Percentiles rank a stretch among this genome's conserved stretches.
Conservation (phyloP, 1,140 invertebrate genomes). For the Atta texana region DNA sequence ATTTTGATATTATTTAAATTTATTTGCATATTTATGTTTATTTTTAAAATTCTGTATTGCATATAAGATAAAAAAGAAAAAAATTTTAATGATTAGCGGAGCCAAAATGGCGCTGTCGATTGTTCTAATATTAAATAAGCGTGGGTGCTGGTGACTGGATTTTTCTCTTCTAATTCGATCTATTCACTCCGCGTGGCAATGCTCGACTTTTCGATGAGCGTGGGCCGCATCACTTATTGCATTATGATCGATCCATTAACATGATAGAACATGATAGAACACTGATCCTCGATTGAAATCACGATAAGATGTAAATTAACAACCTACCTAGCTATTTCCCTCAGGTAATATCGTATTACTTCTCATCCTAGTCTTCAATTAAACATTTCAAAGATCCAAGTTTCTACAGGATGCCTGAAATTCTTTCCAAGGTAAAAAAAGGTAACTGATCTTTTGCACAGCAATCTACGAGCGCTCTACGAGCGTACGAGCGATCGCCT, state of each 20-base stretch:
- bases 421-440: slow-evolving; percentile 22
- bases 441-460: slow-evolving; percentile 11
- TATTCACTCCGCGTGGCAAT: neutral
- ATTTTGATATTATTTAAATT: too few relatives aligned
- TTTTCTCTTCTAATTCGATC: slow-evolving; percentile 8
- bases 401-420: slow-evolving; percentile 8
- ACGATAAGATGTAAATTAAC: slow-evolving; percentile 39
- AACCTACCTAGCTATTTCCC: neutral
- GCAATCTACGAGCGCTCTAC: slow-evolving; percentile 29
- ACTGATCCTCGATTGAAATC: slow-evolving; percentile 13
- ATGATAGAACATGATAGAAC: slow-evolving; percentile 29
- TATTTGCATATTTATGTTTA: too few relatives aligned
- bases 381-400: neutral
- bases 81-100: too few relatives aligned
- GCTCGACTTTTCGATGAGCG: slow-evolving; percentile 61
- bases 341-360: slow-evolving; percentile 3
- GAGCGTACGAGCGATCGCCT: slow-evolving; percentile 23
- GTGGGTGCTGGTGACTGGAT: slow-evolving; percentile 20
- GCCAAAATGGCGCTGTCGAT: neutral
- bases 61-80: too few relatives aligned
- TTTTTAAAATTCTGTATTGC: too few relatives aligned
- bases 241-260: slow-evolving; percentile 48
- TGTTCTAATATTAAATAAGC: neutral
- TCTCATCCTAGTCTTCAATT: slow-evolving; percentile 9
- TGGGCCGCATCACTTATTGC: slow-evolving; percentile 45